A percentile compares a stretch with the other conserved stretches of the same genome.
phyloP scores from a whole-genome alignment of 2,888 invertebrate genomes.

The Argyresthia goedartella region DNA sequence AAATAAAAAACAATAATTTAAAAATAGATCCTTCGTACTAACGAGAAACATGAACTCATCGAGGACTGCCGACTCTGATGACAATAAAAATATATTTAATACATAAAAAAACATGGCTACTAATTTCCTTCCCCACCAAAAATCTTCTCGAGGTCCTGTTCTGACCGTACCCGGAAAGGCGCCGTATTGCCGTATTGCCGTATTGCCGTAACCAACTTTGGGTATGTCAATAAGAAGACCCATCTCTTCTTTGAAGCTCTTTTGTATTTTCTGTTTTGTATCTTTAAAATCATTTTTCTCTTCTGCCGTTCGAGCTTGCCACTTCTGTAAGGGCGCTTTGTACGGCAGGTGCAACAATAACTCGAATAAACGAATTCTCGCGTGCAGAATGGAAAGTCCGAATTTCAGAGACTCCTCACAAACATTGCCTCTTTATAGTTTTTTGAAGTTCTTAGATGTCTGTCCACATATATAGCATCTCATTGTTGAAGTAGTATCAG shows the following conservation, averaged over 20 bases:
- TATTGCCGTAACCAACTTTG: constrained; percentile 18
- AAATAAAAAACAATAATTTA: too few species aligned
- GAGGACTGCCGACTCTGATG: too few species aligned
- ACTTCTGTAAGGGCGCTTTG: constrained; percentile 17
- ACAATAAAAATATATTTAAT: too few species aligned
- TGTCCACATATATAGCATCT: constrained; percentile 3
- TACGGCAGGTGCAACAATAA: constrained; percentile 14
- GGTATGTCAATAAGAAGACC: constrained; percentile 25
- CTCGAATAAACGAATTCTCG: constrained; percentile 15
- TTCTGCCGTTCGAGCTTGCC: constrained; percentile 15
- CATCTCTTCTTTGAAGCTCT: constrained; percentile 16
- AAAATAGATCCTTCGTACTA: too few species aligned
- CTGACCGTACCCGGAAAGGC: too few species aligned
- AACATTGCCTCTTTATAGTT: not conserved
- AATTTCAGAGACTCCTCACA: not conserved
- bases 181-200: constrained; percentile 20
- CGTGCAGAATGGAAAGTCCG: constrained; percentile 24
- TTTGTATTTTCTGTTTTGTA: constrained; percentile 14
- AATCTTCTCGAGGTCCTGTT: too few species aligned
- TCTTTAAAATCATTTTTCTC: constrained; percentile 12
- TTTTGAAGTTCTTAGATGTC: constrained; percentile 14
- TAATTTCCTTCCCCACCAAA: too few species aligned
- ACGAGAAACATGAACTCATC: too few species aligned
- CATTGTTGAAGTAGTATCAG: constrained; percentile 3
- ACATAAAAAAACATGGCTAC: too few species aligned